phyloP scores from a whole-genome alignment of 2,888 invertebrate species.

The Drosophila tripunctata region DNA sequence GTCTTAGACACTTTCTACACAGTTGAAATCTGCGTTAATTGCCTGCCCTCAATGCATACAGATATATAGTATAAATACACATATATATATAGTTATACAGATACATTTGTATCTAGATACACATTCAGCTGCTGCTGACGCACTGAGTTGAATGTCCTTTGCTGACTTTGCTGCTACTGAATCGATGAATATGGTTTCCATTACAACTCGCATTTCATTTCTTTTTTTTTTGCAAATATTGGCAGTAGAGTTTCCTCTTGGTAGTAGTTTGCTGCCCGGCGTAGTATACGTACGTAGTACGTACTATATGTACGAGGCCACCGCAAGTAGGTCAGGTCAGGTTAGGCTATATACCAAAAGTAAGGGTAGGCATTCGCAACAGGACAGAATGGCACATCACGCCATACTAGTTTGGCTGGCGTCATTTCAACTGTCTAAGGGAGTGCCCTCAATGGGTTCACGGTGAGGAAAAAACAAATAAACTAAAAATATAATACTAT shows the following conservation, averaged over 20 bases:
- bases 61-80: not conserved
- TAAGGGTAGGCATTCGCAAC: constrained; percentile 8
- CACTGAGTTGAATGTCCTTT: constrained; percentile 68
- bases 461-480: constrained; percentile 32
- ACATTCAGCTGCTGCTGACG: constrained; percentile 30
- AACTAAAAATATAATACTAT: constrained; percentile 35
- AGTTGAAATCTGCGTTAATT: constrained; percentile 19
- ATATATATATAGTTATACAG: not conserved
- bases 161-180: constrained; percentile 16
- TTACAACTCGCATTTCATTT: constrained; percentile 43
- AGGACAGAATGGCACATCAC: constrained; percentile 42
- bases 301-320: constrained; percentile 32
- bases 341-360: constrained; percentile 24
- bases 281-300: no score
- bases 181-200: constrained; percentile 68
- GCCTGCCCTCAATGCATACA: constrained; percentile 9
- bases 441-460: constrained; percentile 28
- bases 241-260: constrained; percentile 8
- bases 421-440: constrained; percentile 43
- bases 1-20: constrained; percentile 36
- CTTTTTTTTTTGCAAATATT: constrained; percentile 40
- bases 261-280: not conserved
- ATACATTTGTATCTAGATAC: not conserved
- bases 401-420: constrained; percentile 57
- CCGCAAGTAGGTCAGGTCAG: constrained; percentile 68